Base-by-base conservation (phyloP, 1,140 invertebrate genomes). In the Maconellicoccus hirsutus region DNA sequence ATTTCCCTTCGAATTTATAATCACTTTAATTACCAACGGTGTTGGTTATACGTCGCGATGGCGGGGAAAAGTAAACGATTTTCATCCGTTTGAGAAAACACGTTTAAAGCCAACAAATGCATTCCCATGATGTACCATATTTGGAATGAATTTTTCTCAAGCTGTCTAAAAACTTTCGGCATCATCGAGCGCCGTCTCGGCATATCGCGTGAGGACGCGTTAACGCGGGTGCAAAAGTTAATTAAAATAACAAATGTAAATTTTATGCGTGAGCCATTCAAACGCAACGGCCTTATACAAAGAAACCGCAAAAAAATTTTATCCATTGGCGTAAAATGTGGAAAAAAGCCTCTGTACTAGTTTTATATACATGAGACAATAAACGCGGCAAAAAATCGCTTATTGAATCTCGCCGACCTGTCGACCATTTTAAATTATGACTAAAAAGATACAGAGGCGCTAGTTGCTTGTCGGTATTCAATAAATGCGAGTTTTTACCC, bases 391-490 rank as follows among this genome's bases (percentile, higher is more conserved):
- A 52, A 52, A 52, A 52, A 52, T 52, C 42, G 42, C 42, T 52
- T 66, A 66, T 66, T 66, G 61, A 66, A 66, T 66, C 25, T 66
- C 21, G 61, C 61, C 61, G 61, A 66, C 61, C 22, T 25, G 61
- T 66, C 61, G 61, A 26, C 25, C 4, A 26, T 16, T 66, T 66
- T 66, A 66, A 66, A 66, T 66, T 66, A 66, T 66, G 25, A 66
- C 25, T 19, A 66, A 66, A 66, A 25, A 19, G 61, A 66, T 66
- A 26, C 25, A 66, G 4, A 66, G 61, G 61, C 61, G 61, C 61
- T 66, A 66, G 61, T 66, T 4, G 21, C 21, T 59, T 26, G 61
- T 66, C 61, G 61, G 61, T 66, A 66, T 66, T 66, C 61, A 23
- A 66, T 66, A 66, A 66, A 66, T 25, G 61, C 61, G 61, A 66